A percentile compares a stretch with the other conserved stretches of the same genome.
Conservation (phyloP, 2,888 invertebrate genomes). For the Pachliopta kotzebuea region DNA sequence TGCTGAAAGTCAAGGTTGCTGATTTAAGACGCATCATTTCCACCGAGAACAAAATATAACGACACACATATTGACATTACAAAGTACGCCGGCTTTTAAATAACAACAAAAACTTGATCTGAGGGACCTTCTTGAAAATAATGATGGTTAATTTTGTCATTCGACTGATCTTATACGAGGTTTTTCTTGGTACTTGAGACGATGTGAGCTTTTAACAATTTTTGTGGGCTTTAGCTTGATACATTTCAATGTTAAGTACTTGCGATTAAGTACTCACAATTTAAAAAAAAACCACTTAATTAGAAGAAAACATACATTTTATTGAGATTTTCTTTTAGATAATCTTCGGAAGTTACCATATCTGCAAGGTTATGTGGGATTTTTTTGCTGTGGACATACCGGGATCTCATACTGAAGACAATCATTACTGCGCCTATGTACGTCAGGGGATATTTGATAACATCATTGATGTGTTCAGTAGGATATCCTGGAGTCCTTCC, state of each 20-base stretch:
- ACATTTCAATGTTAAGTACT: not conserved
- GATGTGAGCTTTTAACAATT: not conserved
- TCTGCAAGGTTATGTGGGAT: too few relatives aligned
- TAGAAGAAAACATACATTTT: too few relatives aligned
- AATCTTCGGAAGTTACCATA: too few relatives aligned
- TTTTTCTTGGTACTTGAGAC: not conserved
- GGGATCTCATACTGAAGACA: too few relatives aligned
- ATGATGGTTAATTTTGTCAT: slow-evolving; percentile 12
- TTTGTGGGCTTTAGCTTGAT: not conserved
- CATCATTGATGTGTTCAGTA: too few relatives aligned
- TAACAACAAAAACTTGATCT: slow-evolving; percentile 13
- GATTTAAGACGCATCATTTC: slow-evolving; percentile 17
- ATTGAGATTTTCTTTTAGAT: too few relatives aligned
- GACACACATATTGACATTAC: slow-evolving; percentile 21
- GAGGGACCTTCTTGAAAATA: slow-evolving; percentile 9
- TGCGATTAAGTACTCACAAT: too few relatives aligned
- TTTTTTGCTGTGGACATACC: too few relatives aligned
- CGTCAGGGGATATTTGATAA: too few relatives aligned
- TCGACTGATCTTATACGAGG: not conserved
- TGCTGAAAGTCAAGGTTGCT: slow-evolving; percentile 26
- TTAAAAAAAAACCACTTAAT: too few relatives aligned
- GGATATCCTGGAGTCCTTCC: too few relatives aligned
- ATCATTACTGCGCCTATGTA: too few relatives aligned
- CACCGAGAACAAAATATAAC: slow-evolving; percentile 9
- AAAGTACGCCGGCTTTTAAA: slow-evolving; percentile 13